Evolutionary conservation across 2,797 vertebrate species (phyloP).

Genomic region (Galaxias olidus): DNA sequence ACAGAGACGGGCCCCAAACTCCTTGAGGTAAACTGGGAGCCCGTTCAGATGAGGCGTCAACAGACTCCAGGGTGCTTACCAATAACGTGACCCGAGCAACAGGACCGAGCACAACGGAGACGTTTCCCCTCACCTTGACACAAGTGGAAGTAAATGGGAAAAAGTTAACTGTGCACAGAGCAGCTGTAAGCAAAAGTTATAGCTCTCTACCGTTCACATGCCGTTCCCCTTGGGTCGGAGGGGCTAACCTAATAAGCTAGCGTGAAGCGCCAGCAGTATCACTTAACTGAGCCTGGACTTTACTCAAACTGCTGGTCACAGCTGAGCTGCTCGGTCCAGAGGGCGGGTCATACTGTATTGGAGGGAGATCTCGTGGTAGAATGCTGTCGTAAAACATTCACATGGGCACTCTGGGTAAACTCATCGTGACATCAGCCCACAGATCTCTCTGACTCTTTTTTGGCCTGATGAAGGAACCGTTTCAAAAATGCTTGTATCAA

Average conservation of each 20-base stretch:
- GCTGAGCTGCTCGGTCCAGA: conserved; percentile 4
- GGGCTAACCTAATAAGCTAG: conserved; percentile 25
- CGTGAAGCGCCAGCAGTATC: conserved; percentile 33
- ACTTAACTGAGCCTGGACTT: conserved; percentile 28
- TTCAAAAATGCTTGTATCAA: no score
- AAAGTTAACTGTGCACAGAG: conserved; percentile 38
- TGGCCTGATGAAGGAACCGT: neutral
- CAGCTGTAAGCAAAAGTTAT: conserved; percentile 22
- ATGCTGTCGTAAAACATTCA: conserved; percentile 29
- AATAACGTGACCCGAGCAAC: conserved; percentile 40
- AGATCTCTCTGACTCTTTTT: neutral
- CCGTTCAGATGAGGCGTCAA: conserved; percentile 17
- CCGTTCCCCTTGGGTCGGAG: conserved; percentile 13
- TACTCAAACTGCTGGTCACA: conserved; percentile 33
- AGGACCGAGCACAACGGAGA: conserved; percentile 26
- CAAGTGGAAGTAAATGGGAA: conserved; percentile 58
- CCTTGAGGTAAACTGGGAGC: neutral
- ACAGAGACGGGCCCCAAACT: no score
- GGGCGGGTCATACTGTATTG: neutral
- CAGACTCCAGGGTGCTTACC: conserved; percentile 12
- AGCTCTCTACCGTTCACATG: conserved; percentile 5
- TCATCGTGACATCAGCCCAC: neutral
- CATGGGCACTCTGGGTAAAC: conserved; percentile 14
- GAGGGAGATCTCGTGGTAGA: conserved; percentile 4
- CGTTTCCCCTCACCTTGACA: conserved; percentile 2